Conservation (phyloP, 2,113 vertebrate species). For the Scomber scombrus region DNA sequence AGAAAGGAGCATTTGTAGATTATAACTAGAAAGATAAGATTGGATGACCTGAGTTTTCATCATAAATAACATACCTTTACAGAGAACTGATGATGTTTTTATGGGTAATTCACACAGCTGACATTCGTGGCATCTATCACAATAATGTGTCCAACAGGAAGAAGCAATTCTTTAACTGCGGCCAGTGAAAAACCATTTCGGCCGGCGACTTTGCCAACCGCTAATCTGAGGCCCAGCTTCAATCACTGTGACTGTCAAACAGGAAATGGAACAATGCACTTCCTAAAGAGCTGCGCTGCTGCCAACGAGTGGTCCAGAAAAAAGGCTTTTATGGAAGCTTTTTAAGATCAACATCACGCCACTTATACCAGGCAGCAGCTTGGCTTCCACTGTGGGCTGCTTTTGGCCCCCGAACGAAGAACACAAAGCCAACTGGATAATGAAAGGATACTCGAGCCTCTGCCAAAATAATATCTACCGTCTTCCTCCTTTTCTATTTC, state of each 20-base stretch:
- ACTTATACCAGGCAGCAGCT: constrained; percentile 58
- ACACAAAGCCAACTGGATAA: constrained; percentile 61
- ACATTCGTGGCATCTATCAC: not conserved
- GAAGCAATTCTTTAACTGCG: constrained; percentile 21
- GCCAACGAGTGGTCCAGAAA: constrained; percentile 46
- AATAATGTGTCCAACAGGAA: constrained; percentile 10
- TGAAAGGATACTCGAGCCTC: constrained; percentile 42
- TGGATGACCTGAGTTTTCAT: not conserved
- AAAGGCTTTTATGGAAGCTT: constrained; percentile 49
- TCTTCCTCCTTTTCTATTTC: constrained; percentile 41
- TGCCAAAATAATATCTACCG: constrained; percentile 41
- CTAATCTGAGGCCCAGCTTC: constrained; percentile 35
- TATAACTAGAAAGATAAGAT: not conserved
- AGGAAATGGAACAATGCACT: constrained; percentile 66
- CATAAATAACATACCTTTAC: not conserved
- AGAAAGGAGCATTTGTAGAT: not conserved
- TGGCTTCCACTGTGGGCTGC: constrained; percentile 51
- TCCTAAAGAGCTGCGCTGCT: constrained; percentile 57
- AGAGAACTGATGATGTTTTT: not conserved
- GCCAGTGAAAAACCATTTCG: constrained; percentile 36
- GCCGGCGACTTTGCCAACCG: constrained; percentile 15
- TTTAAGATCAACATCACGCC: constrained; percentile 64
- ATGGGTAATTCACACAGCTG: not conserved
- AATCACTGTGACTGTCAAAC: constrained; percentile 44
- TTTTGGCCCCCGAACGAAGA: constrained; percentile 50